A percentile compares a stretch with the other conserved stretches of the same genome.
Conservation (phyloP, 2,797 vertebrate species). For the Okamejei kenojei region DNA sequence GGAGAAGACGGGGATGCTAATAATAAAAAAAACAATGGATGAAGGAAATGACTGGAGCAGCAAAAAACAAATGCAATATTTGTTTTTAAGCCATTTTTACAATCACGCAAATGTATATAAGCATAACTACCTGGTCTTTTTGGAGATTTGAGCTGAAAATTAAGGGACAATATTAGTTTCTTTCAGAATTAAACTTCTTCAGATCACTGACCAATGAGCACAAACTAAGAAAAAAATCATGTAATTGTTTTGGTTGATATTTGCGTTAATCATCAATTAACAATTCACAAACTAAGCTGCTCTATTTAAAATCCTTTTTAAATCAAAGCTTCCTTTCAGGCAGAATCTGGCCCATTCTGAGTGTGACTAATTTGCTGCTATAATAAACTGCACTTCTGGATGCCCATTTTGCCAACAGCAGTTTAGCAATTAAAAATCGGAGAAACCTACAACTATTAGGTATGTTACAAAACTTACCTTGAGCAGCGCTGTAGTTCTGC, state of each 20-base stretch:
- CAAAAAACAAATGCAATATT: not conserved
- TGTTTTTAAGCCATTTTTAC: not conserved
- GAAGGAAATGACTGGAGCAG: constrained; percentile 6
- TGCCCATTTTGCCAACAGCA: not conserved
- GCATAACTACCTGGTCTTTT: constrained; percentile 83
- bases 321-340: not conserved
- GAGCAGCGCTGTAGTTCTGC: too few species aligned
- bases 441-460: not conserved
- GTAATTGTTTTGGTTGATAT: not conserved
- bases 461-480: too few species aligned
- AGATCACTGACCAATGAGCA: not conserved
- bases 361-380: not conserved
- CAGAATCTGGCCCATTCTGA: not conserved
- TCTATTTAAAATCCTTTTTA: too few species aligned
- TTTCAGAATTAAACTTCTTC: not conserved
- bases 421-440: too few species aligned
- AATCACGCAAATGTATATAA: not conserved
- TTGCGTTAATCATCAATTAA: not conserved
- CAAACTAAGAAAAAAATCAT: not conserved
- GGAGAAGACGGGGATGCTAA: constrained; percentile 86
- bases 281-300: not conserved
- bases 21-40: constrained; percentile 43
- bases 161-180: constrained; percentile 46
- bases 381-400: not conserved
- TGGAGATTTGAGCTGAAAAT: constrained; percentile 84